A percentile compares a stretch with the other conserved stretches of the same genome.
These are phyloP conservation scores for Xylota segnis DNA, from an alignment of 2,888 invertebrate species.

Conservation along the genomic window DNA sequence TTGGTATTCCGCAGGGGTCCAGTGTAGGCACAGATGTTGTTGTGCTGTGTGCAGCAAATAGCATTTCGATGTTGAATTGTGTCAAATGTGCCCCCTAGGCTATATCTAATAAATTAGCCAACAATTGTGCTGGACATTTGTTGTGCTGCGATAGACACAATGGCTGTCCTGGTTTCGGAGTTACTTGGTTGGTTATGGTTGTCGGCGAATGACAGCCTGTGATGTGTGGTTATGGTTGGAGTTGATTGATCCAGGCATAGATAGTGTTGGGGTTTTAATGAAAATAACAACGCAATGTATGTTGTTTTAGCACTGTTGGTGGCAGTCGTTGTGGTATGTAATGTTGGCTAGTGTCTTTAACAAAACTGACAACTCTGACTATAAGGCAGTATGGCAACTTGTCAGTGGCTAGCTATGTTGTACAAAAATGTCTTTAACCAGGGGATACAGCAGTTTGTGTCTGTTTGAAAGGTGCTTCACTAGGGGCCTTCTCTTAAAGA, in stretches of 20 bases:
- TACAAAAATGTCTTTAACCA: too few relatives aligned
- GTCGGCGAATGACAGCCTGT: background rate
- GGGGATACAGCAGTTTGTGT: too few relatives aligned
- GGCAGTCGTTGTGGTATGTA: background rate
- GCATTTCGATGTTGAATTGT: conserved; percentile 43
- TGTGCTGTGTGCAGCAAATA: conserved; percentile 6
- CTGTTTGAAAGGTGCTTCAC: too few relatives aligned
- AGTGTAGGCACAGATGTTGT: conserved; percentile 18
- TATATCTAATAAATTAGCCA: conserved; percentile 55
- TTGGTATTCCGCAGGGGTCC: conserved; percentile 28
- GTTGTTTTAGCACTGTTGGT: background rate
- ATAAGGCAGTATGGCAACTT: too few relatives aligned
- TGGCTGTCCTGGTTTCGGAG: conserved; percentile 20
- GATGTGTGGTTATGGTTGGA: conserved; percentile 14
- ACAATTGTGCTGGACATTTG: conserved; percentile 3
- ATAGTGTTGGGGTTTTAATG: background rate
- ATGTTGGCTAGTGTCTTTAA: too few relatives aligned
- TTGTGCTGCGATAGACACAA: background rate
- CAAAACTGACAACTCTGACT: too few relatives aligned
- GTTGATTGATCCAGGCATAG: conserved; percentile 7
- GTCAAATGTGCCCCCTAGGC: conserved; percentile 55
- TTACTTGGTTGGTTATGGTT: conserved; percentile 21
- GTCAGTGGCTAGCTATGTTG: too few relatives aligned
- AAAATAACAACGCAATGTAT: background rate
- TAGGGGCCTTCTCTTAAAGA: too few relatives aligned